phyloP scores from a whole-genome alignment of 2,797 vertebrate genomes.

The Buceros bicornis region DNA sequence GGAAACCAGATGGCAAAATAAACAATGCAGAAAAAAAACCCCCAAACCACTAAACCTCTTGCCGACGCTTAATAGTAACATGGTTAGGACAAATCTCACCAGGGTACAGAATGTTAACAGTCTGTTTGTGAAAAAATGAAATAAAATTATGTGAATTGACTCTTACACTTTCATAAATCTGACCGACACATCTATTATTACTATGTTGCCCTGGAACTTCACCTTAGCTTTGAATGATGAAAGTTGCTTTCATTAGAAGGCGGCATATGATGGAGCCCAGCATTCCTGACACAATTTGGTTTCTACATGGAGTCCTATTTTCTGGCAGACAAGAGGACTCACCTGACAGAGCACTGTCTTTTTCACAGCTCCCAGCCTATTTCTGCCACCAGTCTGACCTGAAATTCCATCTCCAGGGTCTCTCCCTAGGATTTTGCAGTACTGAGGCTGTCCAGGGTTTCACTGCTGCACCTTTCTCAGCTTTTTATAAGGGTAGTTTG shows the following conservation, averaged over 20 bases:
- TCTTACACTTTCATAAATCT: background rate
- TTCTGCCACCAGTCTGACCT: background rate
- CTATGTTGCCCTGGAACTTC: background rate
- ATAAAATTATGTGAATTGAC: conserved; percentile 24
- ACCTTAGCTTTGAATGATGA: background rate
- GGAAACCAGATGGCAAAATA: conserved; percentile 67
- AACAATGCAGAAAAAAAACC: background rate
- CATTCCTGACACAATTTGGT: background rate
- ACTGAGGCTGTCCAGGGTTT: background rate
- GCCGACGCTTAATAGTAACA: conserved; percentile 3
- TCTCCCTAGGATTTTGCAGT: background rate
- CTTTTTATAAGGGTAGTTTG: background rate
- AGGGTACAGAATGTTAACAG: background rate
- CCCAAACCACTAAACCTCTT: conserved; percentile 7
- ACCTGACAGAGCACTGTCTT: background rate
- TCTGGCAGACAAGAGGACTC: background rate
- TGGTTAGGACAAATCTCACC: conserved; percentile 38
- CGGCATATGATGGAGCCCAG: background rate
- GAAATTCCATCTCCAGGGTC: background rate
- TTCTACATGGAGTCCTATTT: background rate
- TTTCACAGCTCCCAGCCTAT: background rate
- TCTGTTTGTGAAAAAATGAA: conserved; percentile 33
- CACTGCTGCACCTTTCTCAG: background rate
- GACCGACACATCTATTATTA: background rate
- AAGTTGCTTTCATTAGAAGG: background rate